Evolutionary conservation across 2,888 invertebrate species (phyloP).

Genomic region (Maniola hyperantus): DNA sequence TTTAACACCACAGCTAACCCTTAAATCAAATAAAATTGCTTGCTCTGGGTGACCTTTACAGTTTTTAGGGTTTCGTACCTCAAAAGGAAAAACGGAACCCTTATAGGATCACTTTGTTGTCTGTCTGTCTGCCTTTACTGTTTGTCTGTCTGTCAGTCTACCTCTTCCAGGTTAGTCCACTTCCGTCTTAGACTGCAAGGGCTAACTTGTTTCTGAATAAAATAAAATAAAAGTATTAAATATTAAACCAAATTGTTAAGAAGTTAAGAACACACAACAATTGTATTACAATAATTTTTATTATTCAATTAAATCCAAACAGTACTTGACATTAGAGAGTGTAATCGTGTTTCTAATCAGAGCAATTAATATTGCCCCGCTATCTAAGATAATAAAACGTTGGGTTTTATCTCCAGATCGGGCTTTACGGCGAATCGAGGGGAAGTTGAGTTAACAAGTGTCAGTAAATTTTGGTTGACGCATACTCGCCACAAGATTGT

Average conservation of each 20-base stretch:
- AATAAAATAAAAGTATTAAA: too few relatives aligned
- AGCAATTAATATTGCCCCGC: constrained; percentile 21
- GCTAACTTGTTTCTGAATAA: too few relatives aligned
- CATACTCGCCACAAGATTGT: constrained; percentile 8
- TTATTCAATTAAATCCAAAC: constrained; percentile 14
- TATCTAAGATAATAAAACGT: constrained; percentile 18
- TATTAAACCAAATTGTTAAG: too few relatives aligned
- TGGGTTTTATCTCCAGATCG: constrained; percentile 16
- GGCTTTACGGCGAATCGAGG: constrained; percentile 16
- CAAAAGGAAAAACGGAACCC: too few relatives aligned
- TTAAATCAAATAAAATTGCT: not conserved
- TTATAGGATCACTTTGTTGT: too few relatives aligned
- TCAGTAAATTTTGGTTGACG: constrained; percentile 15
- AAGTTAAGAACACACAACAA: not conserved
- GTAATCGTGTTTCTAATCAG: constrained; percentile 24
- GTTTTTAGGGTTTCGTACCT: too few relatives aligned
- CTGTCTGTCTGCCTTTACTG: too few relatives aligned
- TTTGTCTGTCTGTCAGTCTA: too few relatives aligned
- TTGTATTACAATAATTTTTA: not conserved
- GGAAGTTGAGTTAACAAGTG: constrained; percentile 25
- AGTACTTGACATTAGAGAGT: constrained; percentile 10
- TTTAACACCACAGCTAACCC: not conserved
- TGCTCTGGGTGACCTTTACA: not conserved
- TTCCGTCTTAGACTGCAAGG: too few relatives aligned
- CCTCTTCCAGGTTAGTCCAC: too few relatives aligned